These are phyloP conservation scores for Metallyticus violacea DNA, from an alignment of 2,888 invertebrate genomes.

Conservation along the genomic window DNA sequence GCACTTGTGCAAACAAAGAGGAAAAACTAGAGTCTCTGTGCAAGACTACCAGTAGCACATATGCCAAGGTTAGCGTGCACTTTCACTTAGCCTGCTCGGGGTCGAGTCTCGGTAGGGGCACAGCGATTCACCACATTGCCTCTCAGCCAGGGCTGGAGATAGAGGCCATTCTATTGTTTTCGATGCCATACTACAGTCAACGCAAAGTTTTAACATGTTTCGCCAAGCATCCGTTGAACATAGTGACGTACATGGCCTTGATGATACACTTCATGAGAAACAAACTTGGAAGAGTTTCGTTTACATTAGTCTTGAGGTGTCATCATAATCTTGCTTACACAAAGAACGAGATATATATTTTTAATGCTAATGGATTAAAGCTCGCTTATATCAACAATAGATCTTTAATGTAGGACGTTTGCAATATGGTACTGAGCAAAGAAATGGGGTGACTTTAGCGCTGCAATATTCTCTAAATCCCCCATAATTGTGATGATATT, in stretches of 20 bases:
- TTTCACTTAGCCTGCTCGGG: background rate
- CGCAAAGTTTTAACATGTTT: background rate
- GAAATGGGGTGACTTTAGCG: too few relatives aligned
- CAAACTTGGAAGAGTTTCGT: background rate
- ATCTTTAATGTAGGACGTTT: too few relatives aligned
- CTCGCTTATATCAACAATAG: too few relatives aligned
- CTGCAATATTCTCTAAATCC: too few relatives aligned
- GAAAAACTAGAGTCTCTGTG: background rate
- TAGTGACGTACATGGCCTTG: background rate
- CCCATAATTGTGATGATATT: too few relatives aligned
- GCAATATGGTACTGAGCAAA: too few relatives aligned
- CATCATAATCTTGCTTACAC: too few relatives aligned
- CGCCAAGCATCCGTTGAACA: background rate
- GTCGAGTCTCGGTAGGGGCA: background rate
- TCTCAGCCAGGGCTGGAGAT: too few relatives aligned
- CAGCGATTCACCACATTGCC: background rate
- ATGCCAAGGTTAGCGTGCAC: background rate
- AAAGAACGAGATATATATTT: too few relatives aligned
- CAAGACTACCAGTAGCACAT: background rate
- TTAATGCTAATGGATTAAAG: too few relatives aligned
- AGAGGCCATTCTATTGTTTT: background rate
- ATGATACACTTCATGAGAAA: background rate
- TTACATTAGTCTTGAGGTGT: too few relatives aligned
- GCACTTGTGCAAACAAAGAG: too few relatives aligned
- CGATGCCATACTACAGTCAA: background rate